Evolutionary conservation across 1,140 invertebrate species (phyloP), one percentile per base, ranked within the genome.

Genomic region (Ctenoplectra terminalis): DNA sequence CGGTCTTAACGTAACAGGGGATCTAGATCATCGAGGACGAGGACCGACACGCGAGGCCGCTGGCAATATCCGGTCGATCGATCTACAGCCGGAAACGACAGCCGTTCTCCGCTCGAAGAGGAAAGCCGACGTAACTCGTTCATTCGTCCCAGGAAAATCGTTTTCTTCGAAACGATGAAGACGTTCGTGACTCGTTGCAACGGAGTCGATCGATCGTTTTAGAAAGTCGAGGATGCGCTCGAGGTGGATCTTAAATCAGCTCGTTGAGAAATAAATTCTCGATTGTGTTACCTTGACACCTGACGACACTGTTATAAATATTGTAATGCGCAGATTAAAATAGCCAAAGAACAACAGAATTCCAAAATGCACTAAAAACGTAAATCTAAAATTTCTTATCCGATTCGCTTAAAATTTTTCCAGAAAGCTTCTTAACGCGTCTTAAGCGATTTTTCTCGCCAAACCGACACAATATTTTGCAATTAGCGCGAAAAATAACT

Each of bases 61-160:
- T 7, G 37, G 50, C 74, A 34, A 77, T 77, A 69, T 77, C 74
- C 63, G 74, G 63, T 31, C 29, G 31, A 77, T 77, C 74, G 74
- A 69, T 46, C 50, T 43, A 6, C n/a, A 67, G 37, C 48, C 50
- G 74, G 74, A 77, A 80, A 74, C 70, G 43, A 48, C n/a, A n/a
- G 29, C 17, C 48, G 46, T 80, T 63, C 58, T 63, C 56, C 9
- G 17, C 6, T 46, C 29, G 11, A n/a, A 23, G n/a, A 37, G 37
- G 43, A 31, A 79, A n/a, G n/a, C 56, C 34, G 54, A 85, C 70
- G 54, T 58, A 72, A 74, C 54, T 20, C 40, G 50, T 70, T 50
- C 48, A 17, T n/a, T n/a, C 11, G 23, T 37, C 29, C 7, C 37
- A 26, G 50, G 74, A 69, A 77, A 69, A 69, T 56, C 48, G 50